Percentiles rank a stretch among this genome's conserved stretches.
These are phyloP conservation scores for Oryzias woworae DNA, from an alignment of 2,113 vertebrate genomes.

Conservation along the genomic window DNA sequence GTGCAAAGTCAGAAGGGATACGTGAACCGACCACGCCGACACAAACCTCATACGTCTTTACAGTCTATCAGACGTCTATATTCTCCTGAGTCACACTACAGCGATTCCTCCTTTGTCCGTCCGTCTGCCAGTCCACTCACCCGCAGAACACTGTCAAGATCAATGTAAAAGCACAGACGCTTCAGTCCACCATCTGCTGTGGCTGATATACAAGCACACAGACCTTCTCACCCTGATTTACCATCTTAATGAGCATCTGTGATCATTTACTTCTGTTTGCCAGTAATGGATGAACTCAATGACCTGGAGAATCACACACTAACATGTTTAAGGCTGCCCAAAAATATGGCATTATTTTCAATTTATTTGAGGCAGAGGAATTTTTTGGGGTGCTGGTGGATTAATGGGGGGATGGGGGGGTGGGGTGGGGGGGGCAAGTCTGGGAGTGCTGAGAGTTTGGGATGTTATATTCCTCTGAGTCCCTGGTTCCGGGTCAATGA, in stretches of 20 bases:
- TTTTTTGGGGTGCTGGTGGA: too few relatives aligned
- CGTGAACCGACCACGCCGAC: conserved; percentile 31
- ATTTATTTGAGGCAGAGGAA: too few relatives aligned
- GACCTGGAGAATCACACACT: neutral
- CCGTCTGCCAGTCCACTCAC: conserved; percentile 30
- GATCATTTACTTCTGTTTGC: conserved; percentile 12
- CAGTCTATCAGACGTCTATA: conserved; percentile 1
- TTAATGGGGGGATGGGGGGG: too few relatives aligned
- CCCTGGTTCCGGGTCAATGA: too few relatives aligned
- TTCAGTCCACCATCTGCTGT: conserved; percentile 36
- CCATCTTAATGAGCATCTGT: conserved; percentile 22
- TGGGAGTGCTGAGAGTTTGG: too few relatives aligned
- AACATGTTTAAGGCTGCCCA: too few relatives aligned
- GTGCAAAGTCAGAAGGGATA: neutral
- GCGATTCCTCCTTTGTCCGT: too few relatives aligned
- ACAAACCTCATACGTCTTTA: conserved; percentile 35
- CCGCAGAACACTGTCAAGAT: conserved; percentile 30
- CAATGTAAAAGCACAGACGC: conserved; percentile 8
- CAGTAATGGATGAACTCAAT: neutral
- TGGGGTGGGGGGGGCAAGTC: too few relatives aligned
- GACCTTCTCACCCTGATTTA: conserved; percentile 15
- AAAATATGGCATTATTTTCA: too few relatives aligned
- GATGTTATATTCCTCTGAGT: too few relatives aligned
- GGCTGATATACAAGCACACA: conserved; percentile 22
- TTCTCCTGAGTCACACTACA: too few relatives aligned